phyloP scores from a whole-genome alignment of 2,113 vertebrate genomes.

The Madoqua kirkii region DNA sequence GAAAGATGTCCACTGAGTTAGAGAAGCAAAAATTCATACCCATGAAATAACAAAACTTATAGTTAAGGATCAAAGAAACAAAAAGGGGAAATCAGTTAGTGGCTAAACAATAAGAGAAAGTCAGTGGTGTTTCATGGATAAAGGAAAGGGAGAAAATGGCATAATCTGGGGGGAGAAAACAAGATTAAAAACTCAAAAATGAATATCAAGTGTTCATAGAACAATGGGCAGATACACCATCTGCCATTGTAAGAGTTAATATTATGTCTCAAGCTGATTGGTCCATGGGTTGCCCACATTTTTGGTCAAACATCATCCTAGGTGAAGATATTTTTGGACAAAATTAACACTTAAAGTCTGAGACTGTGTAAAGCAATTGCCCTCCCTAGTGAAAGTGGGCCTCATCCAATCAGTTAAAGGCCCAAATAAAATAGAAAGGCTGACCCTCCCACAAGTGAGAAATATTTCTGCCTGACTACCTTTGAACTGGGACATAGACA shows the following conservation, averaged over 20 bases:
- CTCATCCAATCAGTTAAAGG: not conserved
- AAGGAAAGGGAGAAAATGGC: not conserved
- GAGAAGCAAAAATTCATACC: not conserved
- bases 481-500: not conserved
- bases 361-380: not conserved
- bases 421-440: not conserved
- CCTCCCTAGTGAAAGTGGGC: not conserved
- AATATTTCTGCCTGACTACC: not conserved
- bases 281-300: not conserved
- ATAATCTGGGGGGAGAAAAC: not conserved
- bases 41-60: not conserved
- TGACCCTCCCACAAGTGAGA: not conserved
- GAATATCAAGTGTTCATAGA: not conserved
- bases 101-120: not conserved
- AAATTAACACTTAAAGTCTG: not conserved
- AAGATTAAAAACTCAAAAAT: not conserved
- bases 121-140: not conserved
- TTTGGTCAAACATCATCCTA: not conserved
- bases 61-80: not conserved
- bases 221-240: not conserved
- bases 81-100: not conserved
- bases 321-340: not conserved
- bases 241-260: not conserved
- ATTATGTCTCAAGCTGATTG: not conserved
- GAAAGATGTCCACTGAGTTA: not conserved